These are phyloP conservation scores for Aphidius ervi DNA, from an alignment of 1,140 invertebrate species.

Conservation along the genomic window DNA sequence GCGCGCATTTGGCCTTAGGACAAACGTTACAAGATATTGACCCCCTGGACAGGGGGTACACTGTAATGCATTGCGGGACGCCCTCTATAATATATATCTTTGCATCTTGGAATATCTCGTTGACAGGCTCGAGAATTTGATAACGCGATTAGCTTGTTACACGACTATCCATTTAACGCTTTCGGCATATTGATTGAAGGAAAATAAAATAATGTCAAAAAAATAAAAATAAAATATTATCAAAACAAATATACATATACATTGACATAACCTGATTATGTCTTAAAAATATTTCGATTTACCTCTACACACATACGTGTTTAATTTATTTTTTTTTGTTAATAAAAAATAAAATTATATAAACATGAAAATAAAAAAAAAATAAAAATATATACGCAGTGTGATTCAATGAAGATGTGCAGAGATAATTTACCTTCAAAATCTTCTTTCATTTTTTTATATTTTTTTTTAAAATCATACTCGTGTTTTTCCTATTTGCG, in stretches of 20 bases:
- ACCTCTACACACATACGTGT: no score
- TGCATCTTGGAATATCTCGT: constrained; percentile 47
- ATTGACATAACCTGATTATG: no score
- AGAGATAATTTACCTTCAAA: constrained; percentile 40
- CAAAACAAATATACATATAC: no score
- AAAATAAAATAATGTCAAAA: no score
- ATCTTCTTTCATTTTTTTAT: constrained; percentile 23
- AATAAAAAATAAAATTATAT: no score
- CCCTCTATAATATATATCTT: constrained; percentile 40
- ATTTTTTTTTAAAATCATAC: no score
- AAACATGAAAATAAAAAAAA: no score
- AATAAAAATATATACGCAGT: no score
- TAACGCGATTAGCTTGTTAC: constrained; percentile 51
- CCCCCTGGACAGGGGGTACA: constrained; percentile 9
- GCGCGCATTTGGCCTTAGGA: neutral
- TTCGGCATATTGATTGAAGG: neutral
- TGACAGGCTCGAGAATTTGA: constrained; percentile 52
- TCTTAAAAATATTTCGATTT: no score
- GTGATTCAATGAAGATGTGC: constrained; percentile 27
- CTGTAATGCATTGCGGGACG: constrained; percentile 21
- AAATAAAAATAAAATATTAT: neutral
- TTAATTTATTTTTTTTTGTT: no score
- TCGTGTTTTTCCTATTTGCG: constrained; percentile 44
- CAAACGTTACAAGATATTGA: neutral
- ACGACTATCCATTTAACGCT: constrained; percentile 32